Evolutionary conservation across 2,888 invertebrate genomes (phyloP).

Genomic region (Seira ritae): DNA sequence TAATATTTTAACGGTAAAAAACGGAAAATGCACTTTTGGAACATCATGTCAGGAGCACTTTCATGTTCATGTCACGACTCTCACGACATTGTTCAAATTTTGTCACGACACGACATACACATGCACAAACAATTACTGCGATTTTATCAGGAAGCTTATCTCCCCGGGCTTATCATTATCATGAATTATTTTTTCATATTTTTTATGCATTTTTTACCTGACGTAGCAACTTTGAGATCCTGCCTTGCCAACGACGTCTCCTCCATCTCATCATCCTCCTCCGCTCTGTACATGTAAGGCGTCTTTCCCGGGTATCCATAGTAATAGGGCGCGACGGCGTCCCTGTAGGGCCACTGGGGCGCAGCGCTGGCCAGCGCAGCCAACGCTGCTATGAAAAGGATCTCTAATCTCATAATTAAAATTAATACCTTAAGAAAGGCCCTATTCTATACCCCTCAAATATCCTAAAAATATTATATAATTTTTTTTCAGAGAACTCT

Average conservation of each 20-base stretch:
- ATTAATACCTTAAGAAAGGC: not conserved
- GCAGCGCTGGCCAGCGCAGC: constrained; percentile 60
- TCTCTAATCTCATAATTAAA: constrained; percentile 47
- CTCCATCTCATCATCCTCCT: constrained; percentile 70
- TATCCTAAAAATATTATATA: not conserved
- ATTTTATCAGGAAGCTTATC: too few relatives aligned
- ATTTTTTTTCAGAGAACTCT: too few relatives aligned
- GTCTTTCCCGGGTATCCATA: constrained; percentile 70
- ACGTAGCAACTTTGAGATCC: constrained; percentile 52
- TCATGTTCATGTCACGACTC: too few relatives aligned
- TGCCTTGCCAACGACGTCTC: constrained; percentile 49
- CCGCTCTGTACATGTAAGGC: constrained; percentile 66
- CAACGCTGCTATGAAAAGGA: constrained; percentile 50
- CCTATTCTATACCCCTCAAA: constrained; percentile 35
- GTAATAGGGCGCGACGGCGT: constrained; percentile 66
- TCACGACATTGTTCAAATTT: too few relatives aligned
- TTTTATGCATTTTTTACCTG: constrained; percentile 18
- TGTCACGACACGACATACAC: too few relatives aligned
- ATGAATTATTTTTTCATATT: too few relatives aligned
- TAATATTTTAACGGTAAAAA: too few relatives aligned
- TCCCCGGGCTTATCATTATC: too few relatives aligned
- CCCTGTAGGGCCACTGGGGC: constrained; percentile 69
- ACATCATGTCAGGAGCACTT: too few relatives aligned
- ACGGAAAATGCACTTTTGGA: too few relatives aligned
- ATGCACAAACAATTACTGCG: too few relatives aligned